phyloP scores from a whole-genome alignment of 2,113 vertebrate species.

The Boleophthalmus pectinirostris region DNA sequence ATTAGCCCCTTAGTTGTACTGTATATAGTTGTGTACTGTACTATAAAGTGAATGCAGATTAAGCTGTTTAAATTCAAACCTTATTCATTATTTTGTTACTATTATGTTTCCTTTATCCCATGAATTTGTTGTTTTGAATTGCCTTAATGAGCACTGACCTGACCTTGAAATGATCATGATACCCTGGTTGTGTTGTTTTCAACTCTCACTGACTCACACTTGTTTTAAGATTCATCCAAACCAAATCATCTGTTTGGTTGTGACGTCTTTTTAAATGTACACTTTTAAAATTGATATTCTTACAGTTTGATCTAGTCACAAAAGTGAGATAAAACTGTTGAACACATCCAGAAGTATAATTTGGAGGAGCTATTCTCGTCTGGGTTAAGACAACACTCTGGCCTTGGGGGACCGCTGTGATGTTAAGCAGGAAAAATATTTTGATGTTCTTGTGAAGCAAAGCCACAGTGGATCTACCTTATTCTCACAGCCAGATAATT shows the following conservation, averaged over 20 bases:
- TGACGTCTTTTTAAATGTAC: not conserved
- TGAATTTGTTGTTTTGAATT: not conserved
- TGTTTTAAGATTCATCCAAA: not conserved
- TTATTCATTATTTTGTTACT: no score
- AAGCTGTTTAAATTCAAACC: no score
- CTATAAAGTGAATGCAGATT: no score
- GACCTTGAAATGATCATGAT: conserved; percentile 31
- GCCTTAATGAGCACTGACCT: conserved; percentile 6
- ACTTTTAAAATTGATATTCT: not conserved
- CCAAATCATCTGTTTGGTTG: not conserved
- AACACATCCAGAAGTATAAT: conserved; percentile 61
- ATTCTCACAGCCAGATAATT: not conserved
- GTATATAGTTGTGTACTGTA: not conserved
- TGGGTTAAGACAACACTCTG: conserved; percentile 64
- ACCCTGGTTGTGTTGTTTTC: conserved; percentile 11
- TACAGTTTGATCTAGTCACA: not conserved
- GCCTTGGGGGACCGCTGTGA: conserved; percentile 11
- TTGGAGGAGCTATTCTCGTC: conserved; percentile 57
- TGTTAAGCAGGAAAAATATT: conserved; percentile 40
- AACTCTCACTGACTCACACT: not conserved
- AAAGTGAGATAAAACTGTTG: conserved; percentile 2
- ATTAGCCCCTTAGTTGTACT: not conserved
- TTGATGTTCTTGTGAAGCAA: conserved; percentile 28
- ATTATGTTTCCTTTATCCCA: not conserved
- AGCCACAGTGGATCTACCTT: not conserved